A percentile compares a stretch with the other conserved stretches of the same genome.
Evolutionary conservation across 1,140 invertebrate genomes (phyloP).

Genomic region (Diorhabda sublineata): DNA sequence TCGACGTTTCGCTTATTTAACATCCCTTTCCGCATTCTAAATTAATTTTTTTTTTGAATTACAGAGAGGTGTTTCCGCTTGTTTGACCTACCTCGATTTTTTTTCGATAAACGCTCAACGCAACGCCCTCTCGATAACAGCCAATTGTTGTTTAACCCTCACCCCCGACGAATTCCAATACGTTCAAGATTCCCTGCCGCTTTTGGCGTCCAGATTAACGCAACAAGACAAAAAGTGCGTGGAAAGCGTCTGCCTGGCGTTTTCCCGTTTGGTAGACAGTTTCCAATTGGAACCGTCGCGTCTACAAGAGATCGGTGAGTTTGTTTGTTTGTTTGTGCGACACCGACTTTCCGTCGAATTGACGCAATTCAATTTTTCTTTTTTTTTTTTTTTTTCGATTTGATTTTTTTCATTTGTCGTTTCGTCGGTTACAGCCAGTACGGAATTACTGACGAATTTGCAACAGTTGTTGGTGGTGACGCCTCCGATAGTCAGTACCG

Average conservation of each 20-base stretch:
- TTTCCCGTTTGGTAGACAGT: conserved; percentile 93
- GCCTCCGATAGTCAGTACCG: conserved; percentile 86
- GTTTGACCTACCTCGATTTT: conserved; percentile 94
- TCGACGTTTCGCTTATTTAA: too few species aligned
- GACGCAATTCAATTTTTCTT: neutral
- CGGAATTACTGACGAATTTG: conserved; percentile 86
- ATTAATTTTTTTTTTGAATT: conserved; percentile 35
- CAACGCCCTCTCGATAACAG: conserved; percentile 89
- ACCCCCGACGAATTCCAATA: conserved; percentile 90
- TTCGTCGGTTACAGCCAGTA: conserved; percentile 60
- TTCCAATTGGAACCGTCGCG: conserved; percentile 88
- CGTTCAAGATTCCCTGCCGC: conserved; percentile 80
- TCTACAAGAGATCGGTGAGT: conserved; percentile 78
- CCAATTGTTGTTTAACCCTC: conserved; percentile 95
- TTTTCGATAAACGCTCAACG: conserved; percentile 96
- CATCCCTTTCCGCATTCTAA: neutral
- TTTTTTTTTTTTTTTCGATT: neutral
- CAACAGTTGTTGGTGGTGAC: conserved; percentile 90
- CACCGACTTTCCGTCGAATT: neutral
- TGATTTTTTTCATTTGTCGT: neutral
- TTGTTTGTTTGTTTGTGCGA: neutral
- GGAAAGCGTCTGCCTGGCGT: conserved; percentile 94
- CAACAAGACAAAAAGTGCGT: conserved; percentile 98
- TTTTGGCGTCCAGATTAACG: conserved; percentile 80
- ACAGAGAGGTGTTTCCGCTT: conserved; percentile 88